phyloP scores from a whole-genome alignment of 2,888 invertebrate genomes.

The Dynastes tityus region DNA sequence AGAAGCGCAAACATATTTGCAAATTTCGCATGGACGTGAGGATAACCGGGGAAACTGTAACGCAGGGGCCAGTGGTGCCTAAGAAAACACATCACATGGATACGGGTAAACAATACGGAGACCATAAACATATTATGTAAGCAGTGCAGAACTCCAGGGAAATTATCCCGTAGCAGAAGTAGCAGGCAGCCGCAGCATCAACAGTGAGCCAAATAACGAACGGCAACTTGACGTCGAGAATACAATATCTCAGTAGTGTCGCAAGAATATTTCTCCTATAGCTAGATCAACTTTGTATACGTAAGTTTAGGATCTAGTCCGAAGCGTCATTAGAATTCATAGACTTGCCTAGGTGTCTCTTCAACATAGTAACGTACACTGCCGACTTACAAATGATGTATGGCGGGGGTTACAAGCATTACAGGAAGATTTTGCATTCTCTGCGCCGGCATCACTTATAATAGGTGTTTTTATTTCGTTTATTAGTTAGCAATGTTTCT shows the following conservation, averaged over 20 bases:
- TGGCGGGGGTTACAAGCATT: constrained; percentile 11
- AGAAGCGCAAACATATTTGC: constrained; percentile 2
- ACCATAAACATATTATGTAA: constrained; percentile 70
- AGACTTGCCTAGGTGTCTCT: constrained; percentile 57
- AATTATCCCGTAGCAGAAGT: constrained; percentile 65
- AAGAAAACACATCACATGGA: constrained; percentile 42
- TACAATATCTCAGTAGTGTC: constrained; percentile 62
- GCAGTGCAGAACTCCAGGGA: constrained; percentile 69
- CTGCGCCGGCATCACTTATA: too few relatives aligned
- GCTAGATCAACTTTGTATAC: constrained; percentile 59
- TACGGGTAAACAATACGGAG: constrained; percentile 48
- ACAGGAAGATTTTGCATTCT: not conserved
- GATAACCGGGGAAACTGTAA: constrained; percentile 21
- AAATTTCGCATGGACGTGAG: not conserved
- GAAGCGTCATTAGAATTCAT: constrained; percentile 60
- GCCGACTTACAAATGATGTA: constrained; percentile 7
- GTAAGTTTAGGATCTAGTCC: constrained; percentile 54
- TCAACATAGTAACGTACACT: constrained; percentile 36
- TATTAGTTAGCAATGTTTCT: too few relatives aligned
- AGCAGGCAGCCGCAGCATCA: constrained; percentile 26
- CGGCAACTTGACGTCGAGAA: constrained; percentile 33
- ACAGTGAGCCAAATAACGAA: constrained; percentile 15
- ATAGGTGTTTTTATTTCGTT: too few relatives aligned
- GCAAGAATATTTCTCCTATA: constrained; percentile 61
- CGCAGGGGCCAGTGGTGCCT: not conserved